phyloP scores from a whole-genome alignment of 2,888 invertebrate genomes.

The Trachelus troglodyta region DNA sequence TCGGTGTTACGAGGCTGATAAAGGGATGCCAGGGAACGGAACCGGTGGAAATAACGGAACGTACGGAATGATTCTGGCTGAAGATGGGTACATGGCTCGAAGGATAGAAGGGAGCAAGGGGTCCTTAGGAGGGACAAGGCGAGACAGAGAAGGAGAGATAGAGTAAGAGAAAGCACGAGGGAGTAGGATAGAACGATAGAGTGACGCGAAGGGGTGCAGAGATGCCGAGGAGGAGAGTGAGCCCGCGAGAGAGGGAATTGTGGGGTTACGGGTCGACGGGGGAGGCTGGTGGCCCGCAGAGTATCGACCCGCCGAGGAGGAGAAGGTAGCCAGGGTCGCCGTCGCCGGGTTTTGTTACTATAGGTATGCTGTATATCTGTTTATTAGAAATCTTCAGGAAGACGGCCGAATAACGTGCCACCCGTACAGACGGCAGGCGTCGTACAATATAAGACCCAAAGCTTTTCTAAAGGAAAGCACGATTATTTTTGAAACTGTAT shows the following conservation, averaged over 20 bases:
- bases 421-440: background rate
- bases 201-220: slow-evolving; percentile 12
- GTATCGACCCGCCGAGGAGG: slow-evolving; percentile 61
- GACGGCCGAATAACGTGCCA: slow-evolving; percentile 13
- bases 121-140: slow-evolving; percentile 13
- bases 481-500: background rate
- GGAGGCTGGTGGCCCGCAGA: slow-evolving; percentile 59
- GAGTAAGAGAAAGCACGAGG: slow-evolving; percentile 24
- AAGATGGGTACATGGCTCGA: slow-evolving; percentile 48
- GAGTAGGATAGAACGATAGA: slow-evolving; percentile 30
- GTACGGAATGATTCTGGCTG: slow-evolving; percentile 38
- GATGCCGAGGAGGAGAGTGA: slow-evolving; percentile 26
- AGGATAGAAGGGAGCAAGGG: slow-evolving; percentile 30
- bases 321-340: slow-evolving; percentile 60
- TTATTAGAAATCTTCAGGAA: slow-evolving; percentile 27
- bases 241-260: slow-evolving; percentile 34
- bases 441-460: background rate
- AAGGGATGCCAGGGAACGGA: background rate
- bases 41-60: slow-evolving; percentile 23
- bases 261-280: slow-evolving; percentile 32
- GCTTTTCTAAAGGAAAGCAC: background rate
- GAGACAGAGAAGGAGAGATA: slow-evolving; percentile 16
- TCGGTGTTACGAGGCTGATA: slow-evolving; percentile 20
- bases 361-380: slow-evolving; percentile 55
- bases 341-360: slow-evolving; percentile 62